Conservation (phyloP, 2,888 invertebrate species). For the Thymelicus lineola region DNA sequence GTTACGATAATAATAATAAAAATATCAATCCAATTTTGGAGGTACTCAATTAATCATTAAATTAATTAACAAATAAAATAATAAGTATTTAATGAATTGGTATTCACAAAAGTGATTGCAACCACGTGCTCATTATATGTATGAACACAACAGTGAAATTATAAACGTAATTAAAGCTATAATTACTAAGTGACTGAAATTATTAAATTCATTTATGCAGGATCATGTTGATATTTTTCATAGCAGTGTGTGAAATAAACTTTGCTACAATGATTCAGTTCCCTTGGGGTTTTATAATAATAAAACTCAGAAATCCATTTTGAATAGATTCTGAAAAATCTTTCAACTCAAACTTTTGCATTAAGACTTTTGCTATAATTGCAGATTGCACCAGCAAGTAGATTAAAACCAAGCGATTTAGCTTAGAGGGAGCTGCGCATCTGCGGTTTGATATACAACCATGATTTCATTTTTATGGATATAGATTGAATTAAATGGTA, state of each 20-base stretch:
- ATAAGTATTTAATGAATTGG: too few species aligned
- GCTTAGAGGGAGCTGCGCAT: not conserved
- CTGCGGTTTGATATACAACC: not conserved
- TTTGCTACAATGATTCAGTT: slow-evolving; percentile 24
- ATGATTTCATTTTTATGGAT: not conserved
- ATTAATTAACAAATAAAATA: too few species aligned
- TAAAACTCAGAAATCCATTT: slow-evolving; percentile 23
- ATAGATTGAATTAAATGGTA: not conserved
- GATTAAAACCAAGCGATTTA: not conserved
- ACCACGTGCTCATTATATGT: too few species aligned
- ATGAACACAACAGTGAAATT: too few species aligned
- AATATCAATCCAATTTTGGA: too few species aligned
- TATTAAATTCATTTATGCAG: not conserved
- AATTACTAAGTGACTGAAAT: too few species aligned
- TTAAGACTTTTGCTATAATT: slow-evolving; percentile 16
- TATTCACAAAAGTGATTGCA: too few species aligned
- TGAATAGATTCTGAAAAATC: slow-evolving; percentile 30
- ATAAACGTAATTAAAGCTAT: too few species aligned
- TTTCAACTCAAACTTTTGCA: slow-evolving; percentile 7
- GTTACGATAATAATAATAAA: too few species aligned
- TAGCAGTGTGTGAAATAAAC: slow-evolving; percentile 12
- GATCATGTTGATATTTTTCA: not conserved
- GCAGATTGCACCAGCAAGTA: slow-evolving; percentile 1
- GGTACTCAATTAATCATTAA: too few species aligned
- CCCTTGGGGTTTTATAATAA: slow-evolving; percentile 20